Evolutionary conservation across 1,140 invertebrate species (phyloP), one percentile per base, ranked within the genome.

Genomic region (Drosophila tropicalis): DNA sequence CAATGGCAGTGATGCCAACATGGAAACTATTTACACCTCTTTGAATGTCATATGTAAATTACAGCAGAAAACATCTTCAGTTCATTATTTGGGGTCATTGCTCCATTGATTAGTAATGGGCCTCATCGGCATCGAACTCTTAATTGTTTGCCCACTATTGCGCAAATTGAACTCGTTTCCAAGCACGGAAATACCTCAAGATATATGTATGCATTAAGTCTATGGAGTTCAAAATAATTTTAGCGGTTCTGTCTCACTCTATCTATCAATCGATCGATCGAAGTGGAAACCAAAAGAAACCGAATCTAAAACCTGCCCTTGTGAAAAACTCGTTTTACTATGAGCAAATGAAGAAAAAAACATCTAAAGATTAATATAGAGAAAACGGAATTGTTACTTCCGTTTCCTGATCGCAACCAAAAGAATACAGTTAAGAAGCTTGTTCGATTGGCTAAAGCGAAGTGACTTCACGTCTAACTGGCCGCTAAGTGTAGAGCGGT

Each of bases 121-220:
- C 22, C 17, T 80, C 51, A 68, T 56, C 51, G 41, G 54, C 60
- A 67, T 29, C 57, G 19, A 57, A 57, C 39, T 55, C 62, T 70
- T 22, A 39, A 19, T 32, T 36, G 29, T 5, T 29, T 51, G 3
- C 47, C 66, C 12, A 55, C 9, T 76, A 51, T 83, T 69, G 72
- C 82, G 82, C 72, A 87, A 83, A 79, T 79, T 64, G 81, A 87
- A 86, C 82, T 70, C 70, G 82, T 87, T 86, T 76, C 17, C 32
- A 17, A 83, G 66, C 67, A 67, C 82, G 82, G 82, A 86, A 86
- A 87, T 82, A 56, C 63, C 65, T 62, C 41, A 61, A 17, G 15
- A 15, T 55, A 60, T 22, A 60, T 39, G 36, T 62, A 58, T 47
- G 15, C 44, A 76, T 22, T 32, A 61, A 36, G n/a, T 68, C 44